Base-by-base conservation (phyloP, 2,888 invertebrate genomes). In the Bembecia ichneumoniformis region DNA sequence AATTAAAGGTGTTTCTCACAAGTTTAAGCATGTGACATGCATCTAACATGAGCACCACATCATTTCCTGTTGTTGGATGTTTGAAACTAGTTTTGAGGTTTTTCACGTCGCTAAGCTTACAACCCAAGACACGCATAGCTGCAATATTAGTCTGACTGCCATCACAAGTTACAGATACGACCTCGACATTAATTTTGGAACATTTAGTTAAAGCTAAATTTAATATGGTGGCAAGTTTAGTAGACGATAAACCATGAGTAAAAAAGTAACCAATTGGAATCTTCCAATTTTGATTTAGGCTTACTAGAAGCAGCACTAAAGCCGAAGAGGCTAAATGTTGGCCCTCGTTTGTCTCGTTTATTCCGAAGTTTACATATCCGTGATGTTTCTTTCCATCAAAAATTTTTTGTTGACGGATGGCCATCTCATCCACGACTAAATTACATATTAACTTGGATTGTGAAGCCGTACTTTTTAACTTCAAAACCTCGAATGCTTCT, bases 391-490 rank as follows among this genome's bases (percentile, higher is more conserved):
- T 49, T 28, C 54, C 54, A 45, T 54, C 51, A 17, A 49, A 52
- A 16, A 50, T 43, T n/a, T 49, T 51, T 49, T 52, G 50, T 47
- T 51, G 50, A 5, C 55, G 51, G 43, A 55, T 53, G 3, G 55
- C 46, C 51, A 53, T 53, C 34, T 51, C 53, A 44, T 53, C 51
- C 2, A 49, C n/a, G 9, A 35, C 35, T 35, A 35, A 35, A 35
- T 35, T 35, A 35, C 1, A 35, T 7, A 35, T 11, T 10, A 35
- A 9, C 11, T 35, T 35, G 7, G 35, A 35, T 11, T 35, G 7
- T 7, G 35, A 35, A 35, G 9, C 11, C 7, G 7, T 11, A 11
- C 35, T 35, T 35, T 35, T 35, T 35, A 35, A 9, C 11, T 35
- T 35, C 11, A 35, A 11, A 9, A 35, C 35, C 7, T 35, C 11